Base-by-base conservation (phyloP, 1,140 invertebrate genomes). In the Hermetia illucens region DNA sequence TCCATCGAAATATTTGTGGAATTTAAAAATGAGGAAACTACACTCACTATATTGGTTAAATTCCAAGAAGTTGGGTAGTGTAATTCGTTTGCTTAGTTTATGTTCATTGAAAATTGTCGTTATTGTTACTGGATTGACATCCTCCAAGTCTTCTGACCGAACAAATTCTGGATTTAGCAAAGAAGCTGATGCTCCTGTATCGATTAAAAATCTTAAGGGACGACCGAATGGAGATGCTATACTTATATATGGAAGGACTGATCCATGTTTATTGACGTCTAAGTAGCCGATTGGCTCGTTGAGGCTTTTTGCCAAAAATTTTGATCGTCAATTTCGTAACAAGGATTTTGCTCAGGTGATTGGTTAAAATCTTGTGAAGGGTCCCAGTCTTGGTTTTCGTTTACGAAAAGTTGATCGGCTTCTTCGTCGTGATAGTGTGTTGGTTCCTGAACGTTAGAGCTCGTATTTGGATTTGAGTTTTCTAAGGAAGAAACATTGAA, bases 1-100 rank as follows among this genome's bases (percentile, higher is more conserved):
- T 1, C 41, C 41, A 27, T 38, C 41, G 19, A 42, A 42, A 19
- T 38, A 42, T 16, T 27, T 20, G 34, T 42, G 41, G n/a, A 42
- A 42, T 39, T 42, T 42, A 19, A 38, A 42, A 15, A 42, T 2
- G 1, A 42, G 24, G 10, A 42, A 38, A 15, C 2, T 33, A 6
- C 18, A 3, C 2, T 3, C 29, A 4, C 41, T 36, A 17, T 2
- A 3, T 25, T 38, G 36, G 5, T 42, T 38, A 34, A 42, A 38
- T 42, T 42, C 41, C 9, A 25, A 21, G 30, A 42, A 42, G 3
- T 27, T 29, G 5, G 29, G 30, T 13, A 42, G 13, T 19, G 24
- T 38, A 3, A 39, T 16, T 38, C n/a, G 3, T 34, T 42, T 4
- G 16, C 20, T 17, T 18, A 34, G 17, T 34, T 29, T 17, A 38